A percentile compares a stretch with the other conserved stretches of the same genome.
phyloP scores from a whole-genome alignment of 2,888 invertebrate species.

The Tenthredo distinguenda region DNA sequence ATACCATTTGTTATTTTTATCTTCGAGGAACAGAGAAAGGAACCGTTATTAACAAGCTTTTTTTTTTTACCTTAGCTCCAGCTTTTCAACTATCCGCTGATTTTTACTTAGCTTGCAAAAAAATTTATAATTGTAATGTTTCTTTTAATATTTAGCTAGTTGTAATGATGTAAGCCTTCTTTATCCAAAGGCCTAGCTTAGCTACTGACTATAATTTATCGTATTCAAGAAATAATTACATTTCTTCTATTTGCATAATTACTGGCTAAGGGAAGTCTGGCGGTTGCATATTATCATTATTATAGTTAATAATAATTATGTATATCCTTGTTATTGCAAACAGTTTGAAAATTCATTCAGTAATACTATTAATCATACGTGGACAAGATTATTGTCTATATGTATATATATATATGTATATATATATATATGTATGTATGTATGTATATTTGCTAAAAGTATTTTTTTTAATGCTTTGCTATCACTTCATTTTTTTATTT shows the following conservation, averaged over 20 bases:
- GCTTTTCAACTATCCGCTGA: neutral
- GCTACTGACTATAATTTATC: neutral
- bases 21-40: conserved; percentile 51
- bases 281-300: conserved; percentile 54
- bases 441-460: conserved; percentile 21
- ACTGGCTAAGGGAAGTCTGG: conserved; percentile 59
- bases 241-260: conserved; percentile 62
- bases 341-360: conserved; percentile 27
- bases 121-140: neutral
- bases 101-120: conserved; percentile 4
- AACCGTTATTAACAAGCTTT: conserved; percentile 36
- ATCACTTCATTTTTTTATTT: conserved; percentile 33
- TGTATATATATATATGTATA: conserved; percentile 21
- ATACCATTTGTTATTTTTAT: conserved; percentile 54
- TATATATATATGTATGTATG: conserved; percentile 15
- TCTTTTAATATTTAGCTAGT: neutral
- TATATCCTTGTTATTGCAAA: conserved; percentile 37
- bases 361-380: conserved; percentile 15
- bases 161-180: neutral
- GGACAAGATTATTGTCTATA: conserved; percentile 51
- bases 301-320: conserved; percentile 46
- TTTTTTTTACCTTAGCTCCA: conserved; percentile 40
- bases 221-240: conserved; percentile 56
- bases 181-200: neutral
- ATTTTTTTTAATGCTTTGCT: conserved; percentile 34